Evolutionary conservation across 2,113 vertebrate genomes (phyloP).

Genomic region (Daphoenositta chrysoptera): DNA sequence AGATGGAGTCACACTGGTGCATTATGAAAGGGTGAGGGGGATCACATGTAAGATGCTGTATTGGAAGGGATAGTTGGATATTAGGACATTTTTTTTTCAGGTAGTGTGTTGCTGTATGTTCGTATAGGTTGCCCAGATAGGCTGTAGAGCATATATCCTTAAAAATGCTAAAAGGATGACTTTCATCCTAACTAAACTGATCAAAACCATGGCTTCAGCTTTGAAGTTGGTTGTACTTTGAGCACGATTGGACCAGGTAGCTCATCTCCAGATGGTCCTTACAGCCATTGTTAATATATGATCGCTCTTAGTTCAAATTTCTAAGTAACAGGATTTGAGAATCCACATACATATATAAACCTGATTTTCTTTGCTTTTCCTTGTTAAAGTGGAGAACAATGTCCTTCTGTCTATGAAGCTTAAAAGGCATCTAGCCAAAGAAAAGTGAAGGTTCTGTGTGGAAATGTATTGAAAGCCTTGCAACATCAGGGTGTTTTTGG

Average conservation of each 20-base stretch:
- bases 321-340: not conserved
- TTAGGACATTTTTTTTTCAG: not conserved
- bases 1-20: not conserved
- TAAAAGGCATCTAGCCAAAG: not conserved
- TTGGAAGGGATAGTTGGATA: not conserved
- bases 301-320: not conserved
- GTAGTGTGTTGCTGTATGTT: not conserved
- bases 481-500: not conserved
- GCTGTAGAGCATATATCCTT: not conserved
- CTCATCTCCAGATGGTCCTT: not conserved
- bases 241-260: not conserved
- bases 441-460: not conserved
- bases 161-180: not conserved
- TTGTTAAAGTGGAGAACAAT: not conserved
- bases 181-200: not conserved
- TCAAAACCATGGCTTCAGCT: not conserved
- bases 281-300: not conserved
- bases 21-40: not conserved
- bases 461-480: not conserved
- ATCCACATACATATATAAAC: not conserved
- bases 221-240: not conserved
- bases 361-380: not conserved
- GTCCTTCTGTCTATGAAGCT: not conserved
- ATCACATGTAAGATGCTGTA: not conserved
- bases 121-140: not conserved